Percentiles rank a stretch among this genome's conserved stretches.
Evolutionary conservation across 2,797 vertebrate species (phyloP).

Genomic region (Channa striata): DNA sequence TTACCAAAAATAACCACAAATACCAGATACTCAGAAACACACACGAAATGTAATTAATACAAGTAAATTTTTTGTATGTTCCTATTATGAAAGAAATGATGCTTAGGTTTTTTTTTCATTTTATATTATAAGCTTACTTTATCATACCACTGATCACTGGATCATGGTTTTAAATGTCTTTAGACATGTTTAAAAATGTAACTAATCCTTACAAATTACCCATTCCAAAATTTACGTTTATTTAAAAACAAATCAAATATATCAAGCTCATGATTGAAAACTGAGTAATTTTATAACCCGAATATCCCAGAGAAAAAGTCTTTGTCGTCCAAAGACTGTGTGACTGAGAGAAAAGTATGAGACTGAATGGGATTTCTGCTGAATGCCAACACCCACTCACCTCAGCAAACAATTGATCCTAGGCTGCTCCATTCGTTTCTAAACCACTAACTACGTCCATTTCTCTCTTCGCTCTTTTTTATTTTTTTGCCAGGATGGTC

Average conservation of each 20-base stretch:
- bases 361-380: constrained; percentile 76
- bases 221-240: not conserved
- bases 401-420: constrained; percentile 88
- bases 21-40: not conserved
- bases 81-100: too few relatives aligned
- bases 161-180: too few relatives aligned
- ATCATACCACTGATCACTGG: too few relatives aligned
- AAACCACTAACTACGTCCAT: constrained; percentile 50
- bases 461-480: constrained; percentile 46
- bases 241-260: not conserved
- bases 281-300: not conserved
- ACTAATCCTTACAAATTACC: not conserved
- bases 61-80: not conserved
- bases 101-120: too few relatives aligned
- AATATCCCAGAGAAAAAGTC: constrained; percentile 2
- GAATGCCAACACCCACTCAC: constrained; percentile 94
- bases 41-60: not conserved
- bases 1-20: not conserved
- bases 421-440: constrained; percentile 69
- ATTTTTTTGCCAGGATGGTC: constrained; percentile 41
- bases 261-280: not conserved
- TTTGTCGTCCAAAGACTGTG: constrained; percentile 13
- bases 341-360: constrained; percentile 63
- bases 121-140: too few relatives aligned
- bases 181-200: too few relatives aligned